These are phyloP conservation scores for Cerastoderma edule DNA, from an alignment of 2,888 invertebrate genomes.

Conservation along the genomic window DNA sequence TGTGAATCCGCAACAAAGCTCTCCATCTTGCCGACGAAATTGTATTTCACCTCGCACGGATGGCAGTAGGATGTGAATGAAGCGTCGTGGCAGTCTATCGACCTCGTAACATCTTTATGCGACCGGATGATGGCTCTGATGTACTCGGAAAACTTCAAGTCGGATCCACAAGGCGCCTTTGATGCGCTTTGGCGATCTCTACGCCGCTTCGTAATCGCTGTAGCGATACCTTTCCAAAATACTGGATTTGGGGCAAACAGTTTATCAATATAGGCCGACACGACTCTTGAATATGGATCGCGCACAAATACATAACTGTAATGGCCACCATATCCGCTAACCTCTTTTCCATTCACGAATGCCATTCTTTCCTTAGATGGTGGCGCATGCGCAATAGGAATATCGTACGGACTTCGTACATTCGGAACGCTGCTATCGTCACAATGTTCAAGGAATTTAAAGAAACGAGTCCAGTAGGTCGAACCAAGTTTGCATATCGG, in stretches of 20 bases:
- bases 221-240: conserved; percentile 49
- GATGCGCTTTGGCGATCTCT: conserved; percentile 22
- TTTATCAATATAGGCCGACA: conserved; percentile 71
- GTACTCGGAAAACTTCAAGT: conserved; percentile 67
- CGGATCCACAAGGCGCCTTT: conserved; percentile 54
- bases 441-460: conserved; percentile 32
- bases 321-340: background rate
- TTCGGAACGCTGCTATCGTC: background rate
- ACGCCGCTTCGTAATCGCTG: conserved; percentile 30
- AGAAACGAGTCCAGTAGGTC: conserved; percentile 59
- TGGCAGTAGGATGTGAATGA: conserved; percentile 58
- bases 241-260: conserved; percentile 65
- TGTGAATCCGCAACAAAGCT: conserved; percentile 56
- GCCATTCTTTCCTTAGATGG: conserved; percentile 39
- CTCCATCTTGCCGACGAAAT: conserved; percentile 69
- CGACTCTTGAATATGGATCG: conserved; percentile 65
- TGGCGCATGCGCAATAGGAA: conserved; percentile 41
- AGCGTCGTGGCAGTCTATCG: conserved; percentile 62
- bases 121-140: conserved; percentile 54
- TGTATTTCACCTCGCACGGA: conserved; percentile 58
- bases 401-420: conserved; percentile 43
- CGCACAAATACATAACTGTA: conserved; percentile 61
- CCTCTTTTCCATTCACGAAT: background rate
- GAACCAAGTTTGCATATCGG: conserved; percentile 59
- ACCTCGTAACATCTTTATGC: conserved; percentile 27